Percentiles rank a stretch among this genome's conserved stretches.
These are phyloP conservation scores for Acanthosepion pharaonis DNA, from an alignment of 2,888 invertebrate species.

Conservation along the genomic window DNA sequence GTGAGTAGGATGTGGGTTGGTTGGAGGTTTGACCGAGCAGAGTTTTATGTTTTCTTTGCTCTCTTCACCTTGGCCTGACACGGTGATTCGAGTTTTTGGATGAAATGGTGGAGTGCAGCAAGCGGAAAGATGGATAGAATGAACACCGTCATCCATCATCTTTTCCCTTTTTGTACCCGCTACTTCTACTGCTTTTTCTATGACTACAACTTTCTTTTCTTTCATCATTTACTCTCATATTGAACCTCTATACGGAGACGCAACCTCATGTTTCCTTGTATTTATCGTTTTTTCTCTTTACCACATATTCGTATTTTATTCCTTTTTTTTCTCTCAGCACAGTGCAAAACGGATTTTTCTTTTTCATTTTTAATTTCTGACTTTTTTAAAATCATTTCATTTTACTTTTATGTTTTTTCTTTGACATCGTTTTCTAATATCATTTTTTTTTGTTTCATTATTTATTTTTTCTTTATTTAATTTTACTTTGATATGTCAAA, in stretches of 20 bases:
- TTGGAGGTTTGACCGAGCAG: neutral
- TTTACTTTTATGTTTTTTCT: too few relatives aligned
- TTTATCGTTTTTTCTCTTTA: neutral
- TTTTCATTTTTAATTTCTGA: neutral
- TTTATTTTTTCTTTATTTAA: neutral
- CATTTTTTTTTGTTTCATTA: neutral
- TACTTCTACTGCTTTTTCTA: neutral
- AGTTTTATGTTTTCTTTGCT: conserved; percentile 33
- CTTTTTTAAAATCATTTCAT: too few relatives aligned
- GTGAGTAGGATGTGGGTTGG: neutral
- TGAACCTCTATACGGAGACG: neutral
- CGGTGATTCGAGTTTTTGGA: conserved; percentile 33
- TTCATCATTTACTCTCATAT: neutral
- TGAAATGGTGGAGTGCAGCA: conserved; percentile 33
- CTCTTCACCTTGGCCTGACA: conserved; percentile 15
- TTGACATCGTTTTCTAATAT: too few relatives aligned
- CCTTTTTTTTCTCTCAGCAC: neutral
- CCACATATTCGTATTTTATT: neutral
- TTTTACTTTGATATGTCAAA: neutral
- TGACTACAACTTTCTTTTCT: neutral
- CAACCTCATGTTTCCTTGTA: neutral
- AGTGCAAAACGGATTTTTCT: neutral
- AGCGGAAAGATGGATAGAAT: conserved; percentile 33
- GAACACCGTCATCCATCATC: neutral
- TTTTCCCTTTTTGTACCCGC: neutral